Evolutionary conservation across 2,113 vertebrate species (phyloP).

Genomic region (Rhabdomys dilectus): DNA sequence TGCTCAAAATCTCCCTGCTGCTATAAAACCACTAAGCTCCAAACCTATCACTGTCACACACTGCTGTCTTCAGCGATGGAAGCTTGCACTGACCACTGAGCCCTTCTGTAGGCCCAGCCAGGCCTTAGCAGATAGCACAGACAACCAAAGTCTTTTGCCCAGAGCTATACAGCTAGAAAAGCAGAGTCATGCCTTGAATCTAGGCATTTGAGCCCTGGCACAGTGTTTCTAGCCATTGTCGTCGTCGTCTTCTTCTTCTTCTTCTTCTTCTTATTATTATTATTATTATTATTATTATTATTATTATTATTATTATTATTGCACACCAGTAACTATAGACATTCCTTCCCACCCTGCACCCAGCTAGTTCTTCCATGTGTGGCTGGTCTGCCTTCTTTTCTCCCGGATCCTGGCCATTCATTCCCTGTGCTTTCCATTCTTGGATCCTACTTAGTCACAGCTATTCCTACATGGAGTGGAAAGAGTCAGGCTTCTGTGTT

Average conservation of each 20-base stretch:
- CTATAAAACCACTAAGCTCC: not conserved
- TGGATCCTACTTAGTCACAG: not conserved
- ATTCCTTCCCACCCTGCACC: rapidly evolving
- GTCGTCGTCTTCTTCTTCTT: no score
- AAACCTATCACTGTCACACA: no score
- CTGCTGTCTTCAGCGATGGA: not conserved
- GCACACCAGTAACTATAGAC: not conserved
- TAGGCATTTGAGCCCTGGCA: rapidly evolving
- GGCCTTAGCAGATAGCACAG: not conserved
- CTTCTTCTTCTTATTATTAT: no score
- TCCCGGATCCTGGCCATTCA: not conserved
- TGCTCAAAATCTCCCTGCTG: not conserved
- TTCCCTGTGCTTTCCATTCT: not conserved
- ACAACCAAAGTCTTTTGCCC: not conserved
- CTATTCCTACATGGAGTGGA: not conserved
- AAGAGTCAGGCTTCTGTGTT: not conserved
- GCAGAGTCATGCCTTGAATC: not conserved
- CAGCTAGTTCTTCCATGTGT: not conserved
- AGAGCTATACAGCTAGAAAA: not conserved
- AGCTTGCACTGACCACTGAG: not conserved
- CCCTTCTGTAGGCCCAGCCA: rapidly evolving
- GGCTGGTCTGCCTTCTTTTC: not conserved
- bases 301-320: no score
- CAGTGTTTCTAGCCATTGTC: not conserved
- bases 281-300: no score